Conservation (phyloP, 2,888 invertebrate genomes). For the Atrina japonica region DNA sequence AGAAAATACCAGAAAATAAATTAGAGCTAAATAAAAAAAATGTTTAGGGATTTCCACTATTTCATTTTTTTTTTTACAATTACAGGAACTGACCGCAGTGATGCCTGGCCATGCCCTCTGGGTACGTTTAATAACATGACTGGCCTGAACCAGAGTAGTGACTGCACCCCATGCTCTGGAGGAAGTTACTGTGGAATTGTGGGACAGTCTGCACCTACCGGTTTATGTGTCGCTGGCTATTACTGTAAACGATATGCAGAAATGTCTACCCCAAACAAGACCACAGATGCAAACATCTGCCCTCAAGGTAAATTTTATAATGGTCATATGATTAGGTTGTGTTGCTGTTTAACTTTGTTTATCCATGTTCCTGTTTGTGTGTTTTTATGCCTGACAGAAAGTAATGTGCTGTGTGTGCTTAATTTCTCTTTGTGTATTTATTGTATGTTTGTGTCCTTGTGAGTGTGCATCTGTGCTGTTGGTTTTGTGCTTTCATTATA, state of each 20-base stretch:
- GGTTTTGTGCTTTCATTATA: no score
- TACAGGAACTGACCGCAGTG: slow-evolving; percentile 60
- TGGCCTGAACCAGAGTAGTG: slow-evolving; percentile 61
- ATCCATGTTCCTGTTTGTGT: not conserved
- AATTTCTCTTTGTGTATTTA: not conserved
- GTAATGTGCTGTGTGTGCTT: not conserved
- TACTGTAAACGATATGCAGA: slow-evolving; percentile 71
- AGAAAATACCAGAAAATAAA: no score
- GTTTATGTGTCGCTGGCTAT: slow-evolving; percentile 70
- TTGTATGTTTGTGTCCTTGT: no score
- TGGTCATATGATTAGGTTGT: not conserved
- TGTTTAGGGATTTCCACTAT: no score
- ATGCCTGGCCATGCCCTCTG: slow-evolving; percentile 67
- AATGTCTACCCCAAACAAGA: slow-evolving; percentile 73
- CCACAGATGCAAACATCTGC: slow-evolving; percentile 74
- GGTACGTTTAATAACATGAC: slow-evolving; percentile 74
- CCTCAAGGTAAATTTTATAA: slow-evolving; percentile 70
- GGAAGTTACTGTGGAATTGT: slow-evolving; percentile 71
- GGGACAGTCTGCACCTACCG: slow-evolving; percentile 72
- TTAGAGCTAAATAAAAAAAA: no score
- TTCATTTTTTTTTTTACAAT: slow-evolving; percentile 9
- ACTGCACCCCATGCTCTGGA: slow-evolving; percentile 70
- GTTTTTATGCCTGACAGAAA: not conserved
- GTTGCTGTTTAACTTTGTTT: not conserved
- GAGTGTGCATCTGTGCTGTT: no score